Base-by-base conservation (phyloP, 2,888 invertebrate species). In the Philhelius pedissequus region DNA sequence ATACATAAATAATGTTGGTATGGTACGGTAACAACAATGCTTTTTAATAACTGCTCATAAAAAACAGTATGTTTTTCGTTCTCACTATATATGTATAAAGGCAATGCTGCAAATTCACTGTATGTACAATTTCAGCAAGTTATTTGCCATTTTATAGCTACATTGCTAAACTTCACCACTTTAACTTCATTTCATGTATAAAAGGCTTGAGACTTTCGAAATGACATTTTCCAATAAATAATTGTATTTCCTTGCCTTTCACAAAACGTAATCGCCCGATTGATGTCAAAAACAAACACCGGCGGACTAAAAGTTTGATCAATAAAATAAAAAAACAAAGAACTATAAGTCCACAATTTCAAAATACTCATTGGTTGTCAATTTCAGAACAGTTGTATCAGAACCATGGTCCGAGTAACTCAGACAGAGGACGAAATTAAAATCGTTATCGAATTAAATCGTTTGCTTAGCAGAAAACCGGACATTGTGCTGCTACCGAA, bases 391-490 rank as follows among this genome's bases (percentile, higher is more conserved):
- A 83, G 83, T 79, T 20, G 30, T 52, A 32, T 13, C 32, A 40
- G 32, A 56, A 62, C 86, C 64, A 91, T 91, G 91, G 91, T 90
- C 70, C 89, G 90, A 82, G 88, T 91, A 79, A 89, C 90, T 25
- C 91, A 91, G 86, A 91, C 90, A 4, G 90, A 91, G 73, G 90
- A 90, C 48, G 91, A 91, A 86, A 88, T 91, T 35, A 90, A 90
- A 87, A 91, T 91, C 68, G 88, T 88, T 3, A 91, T 91, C 78
- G 91, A 91, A 75, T 86, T 91, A 6, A 91, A 90, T 82, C 89
- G 90, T 32, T 78, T 90, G 80, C 88, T 89, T 54, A 89, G 88
- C 56, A 89, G 88, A 18, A 90, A 89, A 30, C 91, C 91, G 78
- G 91, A 91, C 75, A 89, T 91, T 68, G 89, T 91, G 2, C 86